These are phyloP conservation scores for Actias luna DNA, from an alignment of 2,888 invertebrate genomes.

Conservation along the genomic window DNA sequence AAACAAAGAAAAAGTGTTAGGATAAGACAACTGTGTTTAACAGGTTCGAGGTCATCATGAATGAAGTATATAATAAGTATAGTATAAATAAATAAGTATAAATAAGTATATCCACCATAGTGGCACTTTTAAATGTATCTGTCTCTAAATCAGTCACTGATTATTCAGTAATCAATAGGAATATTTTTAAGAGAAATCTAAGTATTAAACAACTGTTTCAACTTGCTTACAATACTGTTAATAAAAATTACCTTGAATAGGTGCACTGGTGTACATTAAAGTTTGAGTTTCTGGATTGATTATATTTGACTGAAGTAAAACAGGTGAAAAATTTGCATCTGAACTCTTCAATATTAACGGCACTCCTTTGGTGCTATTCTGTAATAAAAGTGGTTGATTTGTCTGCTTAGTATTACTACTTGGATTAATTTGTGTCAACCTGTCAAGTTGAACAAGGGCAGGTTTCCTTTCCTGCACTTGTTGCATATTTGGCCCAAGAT, in stretches of 20 bases:
- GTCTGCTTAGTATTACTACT: constrained; percentile 44
- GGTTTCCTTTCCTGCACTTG: constrained; percentile 55
- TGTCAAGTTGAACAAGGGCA: constrained; percentile 56
- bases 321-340: constrained; percentile 77
- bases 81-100: too few species aligned
- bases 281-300: constrained; percentile 76
- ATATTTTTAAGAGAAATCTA: too few species aligned
- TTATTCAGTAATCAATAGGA: too few species aligned
- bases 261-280: constrained; percentile 74
- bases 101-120: too few species aligned
- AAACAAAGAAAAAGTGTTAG: too few species aligned
- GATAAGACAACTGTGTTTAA: too few species aligned
- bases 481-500: constrained; percentile 57
- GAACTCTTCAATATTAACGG: constrained; percentile 69
- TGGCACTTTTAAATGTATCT: too few species aligned
- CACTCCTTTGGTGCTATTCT: constrained; percentile 62
- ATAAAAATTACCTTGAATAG: constrained; percentile 57
- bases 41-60: too few species aligned
- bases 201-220: too few species aligned
- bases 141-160: too few species aligned
- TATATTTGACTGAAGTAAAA: constrained; percentile 85
- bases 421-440: constrained; percentile 48
- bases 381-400: constrained; percentile 61
- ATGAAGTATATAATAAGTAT: too few species aligned
- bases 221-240: neutral